Conservation (phyloP, 2,113 vertebrate species). For the Diphyllodes magnificus region DNA sequence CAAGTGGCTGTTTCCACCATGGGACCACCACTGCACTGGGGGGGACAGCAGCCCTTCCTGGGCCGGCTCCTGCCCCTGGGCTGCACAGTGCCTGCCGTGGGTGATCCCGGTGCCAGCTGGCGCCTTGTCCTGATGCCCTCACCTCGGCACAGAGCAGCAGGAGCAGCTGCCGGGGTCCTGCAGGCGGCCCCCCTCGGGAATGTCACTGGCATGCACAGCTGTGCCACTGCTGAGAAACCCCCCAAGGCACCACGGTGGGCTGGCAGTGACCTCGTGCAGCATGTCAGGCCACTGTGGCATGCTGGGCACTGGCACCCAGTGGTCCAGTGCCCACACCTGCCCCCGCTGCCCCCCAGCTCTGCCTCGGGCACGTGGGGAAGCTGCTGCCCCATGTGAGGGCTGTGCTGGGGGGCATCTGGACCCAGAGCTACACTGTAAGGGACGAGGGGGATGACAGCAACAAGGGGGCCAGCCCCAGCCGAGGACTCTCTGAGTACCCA, state of each 20-base stretch:
- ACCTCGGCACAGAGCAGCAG: not conserved
- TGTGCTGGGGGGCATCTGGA: not conserved
- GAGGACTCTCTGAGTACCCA: not conserved
- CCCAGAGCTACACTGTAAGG: rapidly evolving
- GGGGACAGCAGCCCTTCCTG: not conserved
- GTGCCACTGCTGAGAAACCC: not conserved
- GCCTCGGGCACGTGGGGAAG: not conserved
- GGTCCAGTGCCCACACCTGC: rapidly evolving
- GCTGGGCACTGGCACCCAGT: rapidly evolving
- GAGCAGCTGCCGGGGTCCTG: not conserved
- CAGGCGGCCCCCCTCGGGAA: not conserved
- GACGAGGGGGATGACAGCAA: rapidly evolving
- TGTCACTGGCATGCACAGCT: not conserved
- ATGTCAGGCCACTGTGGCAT: rapidly evolving
- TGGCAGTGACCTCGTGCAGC: not conserved
- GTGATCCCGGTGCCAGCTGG: not conserved
- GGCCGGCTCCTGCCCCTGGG: rapidly evolving
- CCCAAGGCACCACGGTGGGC: rapidly evolving
- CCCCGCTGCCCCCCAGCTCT: not conserved
- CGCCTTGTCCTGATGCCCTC: rapidly evolving
- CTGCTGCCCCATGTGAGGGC: rapidly evolving
- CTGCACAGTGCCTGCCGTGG: rapidly evolving
- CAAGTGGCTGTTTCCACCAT: rapidly evolving
- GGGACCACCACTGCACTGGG: rapidly evolving
- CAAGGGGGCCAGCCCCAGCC: not conserved